Conservation (phyloP, 92 coral and sea anemone species). For the Virgularia gustaviana region DNA sequence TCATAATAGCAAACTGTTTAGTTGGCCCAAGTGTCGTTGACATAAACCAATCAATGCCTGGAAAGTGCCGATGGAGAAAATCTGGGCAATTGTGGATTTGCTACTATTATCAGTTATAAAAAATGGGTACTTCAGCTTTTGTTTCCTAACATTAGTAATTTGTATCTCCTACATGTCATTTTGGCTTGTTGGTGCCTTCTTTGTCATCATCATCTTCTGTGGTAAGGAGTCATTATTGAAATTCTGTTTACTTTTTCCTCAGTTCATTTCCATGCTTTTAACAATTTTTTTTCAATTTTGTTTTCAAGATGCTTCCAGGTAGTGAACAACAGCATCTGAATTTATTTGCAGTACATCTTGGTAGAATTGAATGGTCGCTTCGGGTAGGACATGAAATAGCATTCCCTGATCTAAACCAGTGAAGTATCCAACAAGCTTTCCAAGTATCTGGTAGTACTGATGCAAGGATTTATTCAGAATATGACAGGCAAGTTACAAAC, state of each 20-base stretch:
- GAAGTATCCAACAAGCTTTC: conserved; percentile 22
- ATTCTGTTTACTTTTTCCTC: conserved; percentile 1
- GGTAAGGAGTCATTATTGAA: not conserved
- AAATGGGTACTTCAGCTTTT: conserved; percentile 4
- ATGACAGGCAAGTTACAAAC: too few species aligned
- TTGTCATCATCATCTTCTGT: not conserved
- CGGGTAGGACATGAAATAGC: conserved; percentile 37
- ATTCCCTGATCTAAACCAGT: not conserved
- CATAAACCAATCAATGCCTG: conserved; percentile 37
- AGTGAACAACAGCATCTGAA: conserved; percentile 6
- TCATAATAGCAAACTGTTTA: conserved; percentile 38
- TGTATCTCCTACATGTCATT: not conserved
- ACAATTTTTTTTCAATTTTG: conserved; percentile 1
- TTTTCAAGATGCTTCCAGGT: not conserved
- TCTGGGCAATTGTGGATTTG: conserved; percentile 14
- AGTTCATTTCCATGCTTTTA: not conserved
- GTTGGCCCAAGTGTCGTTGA: conserved; percentile 23
- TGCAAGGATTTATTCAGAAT: too few species aligned
- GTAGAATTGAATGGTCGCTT: conserved; percentile 20
- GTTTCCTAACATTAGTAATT: not conserved
- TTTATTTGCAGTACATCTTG: conserved; percentile 17
- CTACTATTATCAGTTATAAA: not conserved
- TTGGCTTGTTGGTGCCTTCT: too few species aligned
- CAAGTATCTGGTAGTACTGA: conserved; percentile 20
- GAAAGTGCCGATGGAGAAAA: conserved; percentile 37